Conservation (phyloP, 1,140 invertebrate species). For the Lordiphosa clarofinis region DNA sequence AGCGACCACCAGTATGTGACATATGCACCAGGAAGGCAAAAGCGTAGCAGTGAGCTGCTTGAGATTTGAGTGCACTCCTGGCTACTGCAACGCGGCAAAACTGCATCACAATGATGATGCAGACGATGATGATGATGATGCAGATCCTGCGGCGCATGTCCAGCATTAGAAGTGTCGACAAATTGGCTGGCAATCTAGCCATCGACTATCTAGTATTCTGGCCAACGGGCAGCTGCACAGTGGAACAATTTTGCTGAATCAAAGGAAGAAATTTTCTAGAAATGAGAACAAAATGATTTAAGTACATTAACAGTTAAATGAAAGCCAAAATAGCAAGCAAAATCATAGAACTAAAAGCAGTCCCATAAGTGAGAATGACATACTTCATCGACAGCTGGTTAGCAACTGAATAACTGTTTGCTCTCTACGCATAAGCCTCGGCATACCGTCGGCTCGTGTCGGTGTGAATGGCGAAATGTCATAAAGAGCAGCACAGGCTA, state of each 20-base stretch:
- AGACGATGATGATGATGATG: neutral
- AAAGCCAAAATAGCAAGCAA: too few relatives aligned
- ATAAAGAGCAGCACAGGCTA: too few relatives aligned
- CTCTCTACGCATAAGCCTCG: too few relatives aligned
- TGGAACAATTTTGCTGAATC: neutral
- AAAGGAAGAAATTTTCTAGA: too few relatives aligned
- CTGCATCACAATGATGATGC: conserved; percentile 20
- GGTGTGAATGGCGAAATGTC: too few relatives aligned
- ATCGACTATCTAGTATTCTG: conserved; percentile 32
- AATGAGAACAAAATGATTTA: too few relatives aligned
- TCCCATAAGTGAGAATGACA: too few relatives aligned
- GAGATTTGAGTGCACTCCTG: conserved; percentile 63
- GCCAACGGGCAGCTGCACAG: conserved; percentile 45
- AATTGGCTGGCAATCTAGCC: conserved; percentile 42
- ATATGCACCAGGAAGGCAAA: conserved; percentile 30
- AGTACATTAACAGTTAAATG: too few relatives aligned
- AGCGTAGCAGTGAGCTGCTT: conserved; percentile 25
- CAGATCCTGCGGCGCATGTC: conserved; percentile 46
- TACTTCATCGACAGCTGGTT: too few relatives aligned
- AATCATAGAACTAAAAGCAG: too few relatives aligned
- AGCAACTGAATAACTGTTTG: too few relatives aligned
- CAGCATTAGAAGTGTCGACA: conserved; percentile 67
- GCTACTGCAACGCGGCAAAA: conserved; percentile 9
- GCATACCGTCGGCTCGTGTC: too few relatives aligned
- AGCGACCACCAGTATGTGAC: conserved; percentile 27